A percentile compares a stretch with the other conserved stretches of the same genome.
Evolutionary conservation across 1,140 invertebrate species (phyloP).

Genomic region (Brachionus rubens): DNA sequence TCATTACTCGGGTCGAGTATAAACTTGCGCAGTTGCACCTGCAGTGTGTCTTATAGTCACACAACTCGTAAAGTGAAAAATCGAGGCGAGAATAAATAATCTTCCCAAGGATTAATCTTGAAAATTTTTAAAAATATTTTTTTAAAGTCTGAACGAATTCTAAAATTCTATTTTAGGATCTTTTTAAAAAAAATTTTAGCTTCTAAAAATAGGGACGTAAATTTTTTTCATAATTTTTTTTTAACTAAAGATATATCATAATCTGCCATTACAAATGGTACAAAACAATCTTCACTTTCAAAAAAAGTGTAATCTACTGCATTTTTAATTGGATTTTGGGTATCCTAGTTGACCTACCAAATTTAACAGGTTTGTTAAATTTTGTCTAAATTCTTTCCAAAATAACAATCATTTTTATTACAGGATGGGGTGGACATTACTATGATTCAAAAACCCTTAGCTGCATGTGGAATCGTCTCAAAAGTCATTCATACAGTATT

Average conservation of each 20-base stretch:
- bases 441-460: slow-evolving; percentile 47
- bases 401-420: no score
- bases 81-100: no score
- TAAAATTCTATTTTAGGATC: no score
- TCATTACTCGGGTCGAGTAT: no score
- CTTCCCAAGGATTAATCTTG: no score
- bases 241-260: slow-evolving; percentile 33
- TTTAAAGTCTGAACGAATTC: no score
- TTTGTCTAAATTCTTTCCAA: no score
- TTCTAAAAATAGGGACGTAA: neutral
- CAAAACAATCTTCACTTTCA: slow-evolving; percentile 36
- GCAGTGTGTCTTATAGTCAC: no score
- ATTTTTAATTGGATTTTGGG: slow-evolving; percentile 46
- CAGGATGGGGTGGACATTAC: slow-evolving; percentile 47
- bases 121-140: no score
- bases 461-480: slow-evolving; percentile 47
- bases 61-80: no score
- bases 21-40: no score
- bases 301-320: slow-evolving; percentile 47
- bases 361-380: slow-evolving; percentile 37
- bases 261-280: slow-evolving; percentile 46
- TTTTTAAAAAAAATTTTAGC: no score
- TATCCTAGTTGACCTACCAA: slow-evolving; percentile 47
- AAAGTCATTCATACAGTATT: slow-evolving; percentile 47
- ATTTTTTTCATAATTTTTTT: neutral